Conservation (phyloP, 2,113 vertebrate genomes). For the Rhadina sibilatrix region DNA sequence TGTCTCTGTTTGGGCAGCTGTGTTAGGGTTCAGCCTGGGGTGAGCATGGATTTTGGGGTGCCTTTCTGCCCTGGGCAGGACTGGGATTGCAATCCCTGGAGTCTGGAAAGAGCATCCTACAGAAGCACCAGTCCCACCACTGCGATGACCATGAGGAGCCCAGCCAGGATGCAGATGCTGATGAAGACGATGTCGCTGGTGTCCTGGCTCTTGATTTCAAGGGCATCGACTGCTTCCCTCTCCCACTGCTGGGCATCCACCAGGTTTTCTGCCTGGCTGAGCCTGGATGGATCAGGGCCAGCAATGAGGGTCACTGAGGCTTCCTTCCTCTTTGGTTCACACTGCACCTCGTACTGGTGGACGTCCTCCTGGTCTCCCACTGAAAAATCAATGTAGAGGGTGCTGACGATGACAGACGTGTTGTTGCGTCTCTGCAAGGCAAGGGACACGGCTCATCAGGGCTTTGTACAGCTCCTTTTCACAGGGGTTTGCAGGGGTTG, state of each 20-base stretch:
- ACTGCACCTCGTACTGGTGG: conserved; percentile 90
- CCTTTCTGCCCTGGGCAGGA: neutral
- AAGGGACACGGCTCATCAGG: neutral
- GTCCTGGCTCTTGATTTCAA: conserved; percentile 74
- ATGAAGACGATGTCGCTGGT: conserved; percentile 93
- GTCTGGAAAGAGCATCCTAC: conserved; percentile 53
- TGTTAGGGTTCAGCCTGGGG: neutral
- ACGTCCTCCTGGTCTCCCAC: conserved; percentile 75
- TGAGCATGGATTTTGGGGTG: neutral
- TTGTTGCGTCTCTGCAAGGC: conserved; percentile 86
- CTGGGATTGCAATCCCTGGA: neutral
- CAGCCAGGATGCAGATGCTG: conserved; percentile 93
- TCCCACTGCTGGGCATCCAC: conserved; percentile 59
- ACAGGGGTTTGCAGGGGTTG: neutral
- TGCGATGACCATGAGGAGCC: conserved; percentile 93
- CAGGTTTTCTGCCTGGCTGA: conserved; percentile 78
- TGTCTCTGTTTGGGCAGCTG: neutral
- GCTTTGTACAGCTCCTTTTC: neutral
- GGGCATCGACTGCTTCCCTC: neutral
- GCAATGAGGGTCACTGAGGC: conserved; percentile 85
- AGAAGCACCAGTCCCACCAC: conserved; percentile 92
- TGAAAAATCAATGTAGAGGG: conserved; percentile 91
- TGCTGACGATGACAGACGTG: conserved; percentile 87
- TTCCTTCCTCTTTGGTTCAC: conserved; percentile 87
- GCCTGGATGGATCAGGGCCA: conserved; percentile 69